These are phyloP conservation scores for Heliconius hortense DNA, from an alignment of 2,888 invertebrate species.

Conservation along the genomic window DNA sequence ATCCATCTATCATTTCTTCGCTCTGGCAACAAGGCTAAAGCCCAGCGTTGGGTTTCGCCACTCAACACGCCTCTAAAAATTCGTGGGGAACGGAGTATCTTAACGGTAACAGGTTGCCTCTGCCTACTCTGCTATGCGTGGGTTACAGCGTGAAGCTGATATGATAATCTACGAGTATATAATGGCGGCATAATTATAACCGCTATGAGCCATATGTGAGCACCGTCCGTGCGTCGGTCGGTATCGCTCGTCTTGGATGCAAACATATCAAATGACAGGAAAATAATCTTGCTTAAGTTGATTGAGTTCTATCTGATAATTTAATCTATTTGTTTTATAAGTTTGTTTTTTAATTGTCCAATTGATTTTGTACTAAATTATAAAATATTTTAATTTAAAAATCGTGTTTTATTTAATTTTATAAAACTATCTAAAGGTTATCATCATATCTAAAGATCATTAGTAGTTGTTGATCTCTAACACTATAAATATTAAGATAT, in stretches of 20 bases:
- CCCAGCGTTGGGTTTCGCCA: too few species aligned
- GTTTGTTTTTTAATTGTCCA: not conserved
- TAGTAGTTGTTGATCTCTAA: not conserved
- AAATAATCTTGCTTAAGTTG: constrained; percentile 11
- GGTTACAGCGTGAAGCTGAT: too few species aligned
- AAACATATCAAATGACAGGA: constrained; percentile 20
- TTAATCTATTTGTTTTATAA: not conserved
- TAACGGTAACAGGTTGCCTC: too few species aligned
- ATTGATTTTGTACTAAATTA: not conserved
- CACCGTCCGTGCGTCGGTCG: constrained; percentile 10
- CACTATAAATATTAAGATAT: not conserved
- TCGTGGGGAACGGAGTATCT: too few species aligned
- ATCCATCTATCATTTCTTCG: too few species aligned
- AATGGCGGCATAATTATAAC: constrained; percentile 30
- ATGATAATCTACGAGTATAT: not conserved
- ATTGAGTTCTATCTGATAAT: not conserved
- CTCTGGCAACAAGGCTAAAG: too few species aligned
- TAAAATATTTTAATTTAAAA: too few species aligned
- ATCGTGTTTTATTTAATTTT: not conserved
- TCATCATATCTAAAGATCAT: too few species aligned
- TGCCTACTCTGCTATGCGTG: too few species aligned
- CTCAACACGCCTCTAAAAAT: too few species aligned
- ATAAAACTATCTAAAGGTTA: not conserved
- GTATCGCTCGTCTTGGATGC: constrained; percentile 16
- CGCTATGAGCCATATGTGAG: constrained; percentile 15